These are phyloP conservation scores for Ateles fusciceps DNA, from an alignment of 2,797 vertebrate genomes.

Conservation along the genomic window DNA sequence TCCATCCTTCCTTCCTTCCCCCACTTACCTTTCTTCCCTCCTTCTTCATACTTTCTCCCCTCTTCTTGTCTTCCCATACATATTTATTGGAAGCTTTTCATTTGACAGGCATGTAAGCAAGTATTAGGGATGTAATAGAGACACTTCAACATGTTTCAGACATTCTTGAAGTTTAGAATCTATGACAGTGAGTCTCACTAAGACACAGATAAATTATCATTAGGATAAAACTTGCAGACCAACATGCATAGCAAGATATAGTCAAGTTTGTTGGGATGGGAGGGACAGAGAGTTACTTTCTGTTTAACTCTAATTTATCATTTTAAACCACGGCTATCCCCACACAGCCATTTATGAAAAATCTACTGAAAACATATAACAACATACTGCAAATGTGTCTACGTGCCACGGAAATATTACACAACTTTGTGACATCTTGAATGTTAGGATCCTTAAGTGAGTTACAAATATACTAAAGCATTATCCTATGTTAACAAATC, in stretches of 20 bases:
- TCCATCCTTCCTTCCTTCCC: neutral
- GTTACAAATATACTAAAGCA: neutral
- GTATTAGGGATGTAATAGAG: too few relatives aligned
- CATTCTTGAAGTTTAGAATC: neutral
- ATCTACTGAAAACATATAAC: conserved; percentile 1
- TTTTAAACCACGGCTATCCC: neutral
- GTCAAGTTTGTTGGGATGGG: neutral
- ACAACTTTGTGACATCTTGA: neutral
- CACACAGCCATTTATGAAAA: neutral
- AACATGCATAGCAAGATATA: neutral
- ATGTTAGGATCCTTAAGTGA: neutral
- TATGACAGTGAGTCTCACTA: neutral
- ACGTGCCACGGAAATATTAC: neutral
- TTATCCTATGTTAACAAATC: neutral
- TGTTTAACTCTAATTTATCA: neutral
- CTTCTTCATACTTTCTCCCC: neutral
- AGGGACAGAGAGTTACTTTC: neutral
- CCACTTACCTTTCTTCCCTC: too few relatives aligned
- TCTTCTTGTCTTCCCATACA: neutral
- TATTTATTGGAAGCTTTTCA: neutral
- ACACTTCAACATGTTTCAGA: neutral
- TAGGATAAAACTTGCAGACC: neutral
- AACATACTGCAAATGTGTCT: neutral
- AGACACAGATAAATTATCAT: neutral
- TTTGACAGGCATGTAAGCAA: neutral